phyloP scores from a whole-genome alignment of 2,888 invertebrate genomes.

The Miltochrista miniata region DNA sequence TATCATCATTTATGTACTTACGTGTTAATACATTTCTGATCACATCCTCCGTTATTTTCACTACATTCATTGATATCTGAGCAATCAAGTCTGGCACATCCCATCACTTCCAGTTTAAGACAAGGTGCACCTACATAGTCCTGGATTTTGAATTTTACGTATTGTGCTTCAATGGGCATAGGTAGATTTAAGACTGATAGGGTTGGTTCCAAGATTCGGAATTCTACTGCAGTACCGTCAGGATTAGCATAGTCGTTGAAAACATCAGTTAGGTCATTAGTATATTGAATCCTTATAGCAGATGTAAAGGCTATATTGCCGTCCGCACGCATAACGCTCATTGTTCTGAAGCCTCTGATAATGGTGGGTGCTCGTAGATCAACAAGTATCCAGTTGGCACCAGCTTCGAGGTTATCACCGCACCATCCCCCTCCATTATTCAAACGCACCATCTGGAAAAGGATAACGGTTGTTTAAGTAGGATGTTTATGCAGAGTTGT shows the following conservation, averaged over 20 bases:
- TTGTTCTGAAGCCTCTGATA: conserved; percentile 94
- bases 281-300: conserved; percentile 94
- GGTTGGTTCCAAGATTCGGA: conserved; percentile 94
- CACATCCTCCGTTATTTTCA: conserved; percentile 94
- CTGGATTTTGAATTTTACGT: conserved; percentile 92
- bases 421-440: conserved; percentile 95
- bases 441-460: conserved; percentile 89
- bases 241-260: conserved; percentile 97
- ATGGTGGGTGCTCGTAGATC: conserved; percentile 95
- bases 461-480: not conserved
- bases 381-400: conserved; percentile 94
- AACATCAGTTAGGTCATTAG: conserved; percentile 93
- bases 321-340: conserved; percentile 92
- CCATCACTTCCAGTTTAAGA: conserved; percentile 95
- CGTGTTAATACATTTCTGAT: conserved; percentile 95
- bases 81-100: conserved; percentile 95
- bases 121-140: conserved; percentile 96
- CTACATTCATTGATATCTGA: conserved; percentile 94
- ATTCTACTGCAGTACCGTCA: conserved; percentile 96
- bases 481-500: too few relatives aligned
- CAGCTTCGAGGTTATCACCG: conserved; percentile 92
- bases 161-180: conserved; percentile 95
- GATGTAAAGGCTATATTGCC: conserved; percentile 95
- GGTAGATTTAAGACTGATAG: conserved; percentile 96
- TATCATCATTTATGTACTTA: conserved; percentile 48